These are phyloP conservation scores for Australoheros scitulus DNA, from an alignment of 2,113 vertebrate species.

Conservation along the genomic window DNA sequence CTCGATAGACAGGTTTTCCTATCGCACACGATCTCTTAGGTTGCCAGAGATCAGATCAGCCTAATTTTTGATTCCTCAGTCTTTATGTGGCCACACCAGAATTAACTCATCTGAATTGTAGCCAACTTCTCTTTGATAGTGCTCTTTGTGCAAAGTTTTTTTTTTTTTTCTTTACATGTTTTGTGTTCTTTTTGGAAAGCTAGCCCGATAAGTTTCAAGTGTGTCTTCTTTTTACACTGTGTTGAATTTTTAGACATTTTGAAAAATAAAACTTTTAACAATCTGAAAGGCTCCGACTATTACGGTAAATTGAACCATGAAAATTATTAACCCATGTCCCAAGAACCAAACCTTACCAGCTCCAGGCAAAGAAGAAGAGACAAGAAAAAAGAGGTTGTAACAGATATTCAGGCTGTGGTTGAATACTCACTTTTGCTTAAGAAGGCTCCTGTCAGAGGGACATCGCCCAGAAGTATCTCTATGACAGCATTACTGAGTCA, in stretches of 20 bases:
- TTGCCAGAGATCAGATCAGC: background rate
- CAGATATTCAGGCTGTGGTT: background rate
- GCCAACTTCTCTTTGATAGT: background rate
- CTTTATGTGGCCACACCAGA: constrained; percentile 2
- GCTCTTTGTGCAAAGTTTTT: background rate
- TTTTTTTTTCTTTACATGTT: background rate
- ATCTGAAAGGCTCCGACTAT: background rate
- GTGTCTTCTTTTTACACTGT: constrained; percentile 49
- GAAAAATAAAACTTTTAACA: constrained; percentile 62
- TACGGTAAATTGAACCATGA: too few species aligned
- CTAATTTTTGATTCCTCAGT: constrained; percentile 2
- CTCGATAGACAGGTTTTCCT: constrained; percentile 81
- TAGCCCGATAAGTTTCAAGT: constrained; percentile 2
- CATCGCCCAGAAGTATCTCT: background rate
- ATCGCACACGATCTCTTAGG: background rate
- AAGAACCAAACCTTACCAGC: background rate
- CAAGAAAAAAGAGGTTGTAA: background rate
- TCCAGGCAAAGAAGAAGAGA: background rate
- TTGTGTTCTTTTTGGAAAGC: constrained; percentile 20
- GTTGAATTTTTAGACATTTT: constrained; percentile 61
- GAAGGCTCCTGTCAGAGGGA: background rate
- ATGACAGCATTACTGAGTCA: background rate
- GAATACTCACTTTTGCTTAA: background rate
- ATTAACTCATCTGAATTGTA: constrained; percentile 23
- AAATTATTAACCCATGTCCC: too few species aligned